phyloP scores from a whole-genome alignment of 1,140 invertebrate genomes.

The Halesus radiatus region DNA sequence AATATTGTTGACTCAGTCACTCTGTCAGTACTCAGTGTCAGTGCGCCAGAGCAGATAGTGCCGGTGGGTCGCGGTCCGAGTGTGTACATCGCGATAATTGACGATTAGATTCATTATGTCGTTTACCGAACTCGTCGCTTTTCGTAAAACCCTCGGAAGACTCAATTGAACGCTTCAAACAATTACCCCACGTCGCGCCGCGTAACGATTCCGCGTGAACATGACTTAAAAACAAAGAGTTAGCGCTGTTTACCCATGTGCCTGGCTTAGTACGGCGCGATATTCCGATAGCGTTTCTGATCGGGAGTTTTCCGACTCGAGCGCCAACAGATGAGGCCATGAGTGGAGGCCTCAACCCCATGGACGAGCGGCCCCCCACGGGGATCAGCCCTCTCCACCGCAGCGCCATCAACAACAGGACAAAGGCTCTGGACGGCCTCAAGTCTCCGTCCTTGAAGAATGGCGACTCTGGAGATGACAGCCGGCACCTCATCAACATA shows the following conservation, averaged over 20 bases:
- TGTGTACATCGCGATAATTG: neutral
- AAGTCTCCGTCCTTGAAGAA: constrained; percentile 62
- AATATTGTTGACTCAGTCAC: constrained; percentile 16
- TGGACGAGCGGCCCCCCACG: constrained; percentile 40
- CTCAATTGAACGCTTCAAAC: neutral
- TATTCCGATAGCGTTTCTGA: neutral
- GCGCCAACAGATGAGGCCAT: neutral
- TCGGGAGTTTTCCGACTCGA: no score
- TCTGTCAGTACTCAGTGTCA: constrained; percentile 2
- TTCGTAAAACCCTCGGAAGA: constrained; percentile 12
- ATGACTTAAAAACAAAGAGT: constrained; percentile 33
- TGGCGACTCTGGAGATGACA: constrained; percentile 61
- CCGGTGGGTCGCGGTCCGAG: constrained; percentile 11
- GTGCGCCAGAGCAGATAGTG: neutral
- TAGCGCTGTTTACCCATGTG: constrained; percentile 14
- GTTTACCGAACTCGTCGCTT: neutral
- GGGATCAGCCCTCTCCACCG: constrained; percentile 46
- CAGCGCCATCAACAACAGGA: constrained; percentile 62
- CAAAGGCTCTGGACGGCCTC: constrained; percentile 57
- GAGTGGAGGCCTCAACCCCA: constrained; percentile 1
- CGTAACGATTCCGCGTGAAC: neutral
- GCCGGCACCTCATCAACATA: constrained; percentile 64
- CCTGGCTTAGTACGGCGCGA: neutral
- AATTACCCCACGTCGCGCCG: neutral
- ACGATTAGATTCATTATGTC: constrained; percentile 24